Percentiles rank a stretch among this genome's conserved stretches.
Evolutionary conservation across 2,113 vertebrate species (phyloP).

Genomic region (Rostratula benghalensis): DNA sequence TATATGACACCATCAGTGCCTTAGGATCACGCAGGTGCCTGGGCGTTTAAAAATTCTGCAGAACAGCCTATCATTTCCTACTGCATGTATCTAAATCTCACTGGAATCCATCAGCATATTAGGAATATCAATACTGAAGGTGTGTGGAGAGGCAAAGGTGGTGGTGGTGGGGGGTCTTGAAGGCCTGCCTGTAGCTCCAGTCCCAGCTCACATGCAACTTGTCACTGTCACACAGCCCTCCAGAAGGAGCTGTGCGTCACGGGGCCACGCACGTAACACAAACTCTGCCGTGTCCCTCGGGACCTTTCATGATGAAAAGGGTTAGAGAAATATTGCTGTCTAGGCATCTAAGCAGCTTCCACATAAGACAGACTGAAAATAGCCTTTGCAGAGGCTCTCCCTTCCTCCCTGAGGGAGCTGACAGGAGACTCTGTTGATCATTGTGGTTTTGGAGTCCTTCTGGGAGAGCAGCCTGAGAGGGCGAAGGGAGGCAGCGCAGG

Average conservation of each 20-base stretch:
- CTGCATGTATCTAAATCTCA: not conserved
- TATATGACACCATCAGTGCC: not conserved
- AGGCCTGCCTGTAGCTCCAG: not conserved
- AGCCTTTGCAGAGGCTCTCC: conserved; percentile 28
- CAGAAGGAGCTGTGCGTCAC: not conserved
- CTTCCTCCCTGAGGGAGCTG: not conserved
- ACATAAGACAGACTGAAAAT: conserved; percentile 23
- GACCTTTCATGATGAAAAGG: conserved; percentile 1
- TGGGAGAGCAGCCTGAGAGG: not conserved
- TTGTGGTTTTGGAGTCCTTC: not conserved
- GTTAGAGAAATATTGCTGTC: conserved; percentile 41
- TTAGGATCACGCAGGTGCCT: not conserved
- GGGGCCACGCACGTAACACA: not conserved
- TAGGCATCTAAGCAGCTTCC: not conserved
- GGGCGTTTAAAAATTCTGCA: not conserved
- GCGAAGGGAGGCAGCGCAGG: not conserved
- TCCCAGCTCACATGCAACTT: rapidly evolving
- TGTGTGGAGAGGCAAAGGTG: not conserved
- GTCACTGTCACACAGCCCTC: not conserved
- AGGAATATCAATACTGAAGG: not conserved
- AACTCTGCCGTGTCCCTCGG: not conserved
- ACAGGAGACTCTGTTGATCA: not conserved
- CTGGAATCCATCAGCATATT: not conserved
- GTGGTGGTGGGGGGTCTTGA: too few species aligned
- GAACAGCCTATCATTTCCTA: not conserved